Evolutionary conservation across 2,888 invertebrate species (phyloP), one percentile per base, ranked within the genome.

Genomic region (Folsomia candida): DNA sequence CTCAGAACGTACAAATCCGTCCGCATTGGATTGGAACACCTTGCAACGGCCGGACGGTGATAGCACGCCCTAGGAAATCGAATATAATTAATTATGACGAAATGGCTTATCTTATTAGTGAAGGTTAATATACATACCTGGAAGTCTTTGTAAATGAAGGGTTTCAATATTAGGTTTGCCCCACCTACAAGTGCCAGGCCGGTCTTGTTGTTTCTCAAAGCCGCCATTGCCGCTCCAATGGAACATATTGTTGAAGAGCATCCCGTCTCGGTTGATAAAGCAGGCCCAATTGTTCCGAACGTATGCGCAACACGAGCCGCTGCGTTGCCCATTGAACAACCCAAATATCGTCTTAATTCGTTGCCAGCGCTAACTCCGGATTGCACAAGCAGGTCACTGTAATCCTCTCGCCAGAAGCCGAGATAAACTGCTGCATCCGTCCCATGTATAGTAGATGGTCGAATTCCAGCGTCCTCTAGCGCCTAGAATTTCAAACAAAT

Each of bases 381-480:
- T 24, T 37, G 14, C 1, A 68, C 61, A 18, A 70, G 18, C 18
- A 18, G 61, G n/a, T 70, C 70, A 22, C 60, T 71, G 51, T 72
- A 72, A 18, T 72, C 69, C n/a, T 62, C 28, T 47, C 58, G 63
- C 72, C 72, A 72, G 26, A 59, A 51, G 11, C 72, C 72, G 2
- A 54, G 51, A 29, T 69, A 72, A n/a, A 72, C 51, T 14, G 66
- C 72, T 2, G 68, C 65, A 14, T 67, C 62, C 0, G 67, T 58
- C 18, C 63, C 24, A 1, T 51, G 18, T 6, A 72, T 24, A 18
- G 28, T 28, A 2, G 47, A 22, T 11, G 72, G 54, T 37, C 66
- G 61, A 14, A 71, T 47, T 47, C 47, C 47, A 47, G 47, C 47
- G 47, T 47, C 47, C 18, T 47, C 47, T 47, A 47, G 18, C 11